Percentiles rank a stretch among this genome's conserved stretches.
These are phyloP conservation scores for Hippocampus abdominalis DNA, from an alignment of 2,113 vertebrate genomes.

Conservation along the genomic window DNA sequence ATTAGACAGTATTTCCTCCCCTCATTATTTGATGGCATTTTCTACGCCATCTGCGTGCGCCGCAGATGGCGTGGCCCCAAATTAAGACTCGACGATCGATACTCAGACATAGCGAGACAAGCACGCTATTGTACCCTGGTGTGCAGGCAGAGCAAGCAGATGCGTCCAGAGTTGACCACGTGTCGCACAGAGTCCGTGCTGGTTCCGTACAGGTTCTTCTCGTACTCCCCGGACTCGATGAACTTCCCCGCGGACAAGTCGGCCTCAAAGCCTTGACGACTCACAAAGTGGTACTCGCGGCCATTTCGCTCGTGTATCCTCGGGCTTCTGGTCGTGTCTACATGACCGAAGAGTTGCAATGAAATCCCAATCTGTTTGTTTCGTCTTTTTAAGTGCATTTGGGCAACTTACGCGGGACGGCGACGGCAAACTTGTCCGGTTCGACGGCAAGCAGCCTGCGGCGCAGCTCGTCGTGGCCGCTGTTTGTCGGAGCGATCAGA, in stretches of 20 bases:
- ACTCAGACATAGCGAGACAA: neutral
- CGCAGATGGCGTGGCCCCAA: no score
- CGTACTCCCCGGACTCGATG: constrained; percentile 91
- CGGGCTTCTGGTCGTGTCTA: constrained; percentile 88
- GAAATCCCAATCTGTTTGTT: neutral
- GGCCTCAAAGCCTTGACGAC: constrained; percentile 80
- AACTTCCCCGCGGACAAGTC: constrained; percentile 86
- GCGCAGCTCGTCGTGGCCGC: constrained; percentile 87
- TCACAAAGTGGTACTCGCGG: constrained; percentile 90
- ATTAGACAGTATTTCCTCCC: no score
- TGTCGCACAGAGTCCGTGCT: constrained; percentile 90
- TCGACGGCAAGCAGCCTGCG: constrained; percentile 84
- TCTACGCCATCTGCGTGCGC: neutral
- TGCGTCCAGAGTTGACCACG: constrained; percentile 88
- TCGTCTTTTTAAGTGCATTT: neutral
- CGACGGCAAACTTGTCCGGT: constrained; percentile 84
- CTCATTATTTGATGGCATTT: neutral
- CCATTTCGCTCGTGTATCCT: constrained; percentile 86
- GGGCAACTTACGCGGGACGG: constrained; percentile 83
- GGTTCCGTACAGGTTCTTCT: constrained; percentile 92
- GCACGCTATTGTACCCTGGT: constrained; percentile 77
- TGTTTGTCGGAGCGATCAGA: constrained; percentile 87
- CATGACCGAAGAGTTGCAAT: neutral
- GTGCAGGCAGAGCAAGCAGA: constrained; percentile 88
- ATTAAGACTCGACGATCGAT: no score